Conservation (phyloP, 2,888 invertebrate genomes). For the Synanthedon myopaeformis region DNA sequence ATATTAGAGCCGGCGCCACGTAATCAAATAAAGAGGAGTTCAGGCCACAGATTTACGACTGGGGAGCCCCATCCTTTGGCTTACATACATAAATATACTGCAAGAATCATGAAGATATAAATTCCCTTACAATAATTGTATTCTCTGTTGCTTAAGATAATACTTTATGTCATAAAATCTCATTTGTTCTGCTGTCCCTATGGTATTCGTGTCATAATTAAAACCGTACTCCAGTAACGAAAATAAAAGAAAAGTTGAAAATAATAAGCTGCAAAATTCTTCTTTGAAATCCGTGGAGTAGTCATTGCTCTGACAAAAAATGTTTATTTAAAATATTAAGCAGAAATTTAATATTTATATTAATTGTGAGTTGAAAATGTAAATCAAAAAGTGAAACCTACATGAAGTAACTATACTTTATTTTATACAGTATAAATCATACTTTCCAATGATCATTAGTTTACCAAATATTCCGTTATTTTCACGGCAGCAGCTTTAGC, state of each 20-base stretch:
- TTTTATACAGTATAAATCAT: no score
- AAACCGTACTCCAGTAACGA: no score
- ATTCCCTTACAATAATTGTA: constrained; percentile 6
- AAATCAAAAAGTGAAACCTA: neutral
- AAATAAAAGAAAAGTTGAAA: no score
- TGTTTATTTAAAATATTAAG: no score
- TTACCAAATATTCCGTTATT: constrained; percentile 26
- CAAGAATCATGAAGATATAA: constrained; percentile 9
- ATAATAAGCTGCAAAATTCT: no score
- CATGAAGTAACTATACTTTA: neutral
- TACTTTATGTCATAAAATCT: neutral
- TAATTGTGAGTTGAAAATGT: no score
- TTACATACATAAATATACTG: constrained; percentile 19
- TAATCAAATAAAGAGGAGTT: constrained; percentile 46
- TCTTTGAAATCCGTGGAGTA: no score
- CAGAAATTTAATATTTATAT: no score
- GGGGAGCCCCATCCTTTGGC: constrained; percentile 23
- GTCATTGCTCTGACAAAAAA: no score
- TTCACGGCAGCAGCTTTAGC: constrained; percentile 23
- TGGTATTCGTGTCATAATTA: no score
- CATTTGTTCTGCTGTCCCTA: no score
- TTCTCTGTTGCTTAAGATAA: neutral
- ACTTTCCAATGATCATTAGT: constrained; percentile 6
- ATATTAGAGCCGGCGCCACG: constrained; percentile 34
- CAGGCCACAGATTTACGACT: constrained; percentile 41